These are phyloP conservation scores for Cettia cetti DNA, from an alignment of 2,113 vertebrate genomes.

Conservation along the genomic window DNA sequence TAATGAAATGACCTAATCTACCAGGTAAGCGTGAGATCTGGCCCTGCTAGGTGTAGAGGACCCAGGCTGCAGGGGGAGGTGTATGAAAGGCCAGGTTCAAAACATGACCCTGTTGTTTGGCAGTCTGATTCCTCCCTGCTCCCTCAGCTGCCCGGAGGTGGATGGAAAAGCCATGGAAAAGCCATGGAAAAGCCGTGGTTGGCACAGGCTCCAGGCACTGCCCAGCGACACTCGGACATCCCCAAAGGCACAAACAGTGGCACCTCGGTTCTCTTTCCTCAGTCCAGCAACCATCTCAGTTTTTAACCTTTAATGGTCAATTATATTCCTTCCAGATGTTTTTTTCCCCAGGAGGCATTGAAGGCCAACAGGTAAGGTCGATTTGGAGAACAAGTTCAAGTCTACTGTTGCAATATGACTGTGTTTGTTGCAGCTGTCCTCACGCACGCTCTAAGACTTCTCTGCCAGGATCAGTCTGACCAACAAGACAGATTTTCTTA, in stretches of 20 bases:
- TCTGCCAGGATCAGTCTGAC: constrained; percentile 29
- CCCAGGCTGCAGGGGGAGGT: background rate
- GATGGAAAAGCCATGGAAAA: background rate
- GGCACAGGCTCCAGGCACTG: constrained; percentile 14
- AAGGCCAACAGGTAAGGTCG: constrained; percentile 48
- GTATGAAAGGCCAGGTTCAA: background rate
- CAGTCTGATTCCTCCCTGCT: background rate
- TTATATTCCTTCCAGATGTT: constrained; percentile 62
- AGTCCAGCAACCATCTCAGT: background rate
- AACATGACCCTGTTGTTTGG: constrained; percentile 32
- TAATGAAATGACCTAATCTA: background rate
- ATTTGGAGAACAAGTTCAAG: constrained; percentile 16
- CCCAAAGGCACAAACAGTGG: background rate
- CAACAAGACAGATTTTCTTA: background rate
- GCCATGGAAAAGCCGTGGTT: background rate
- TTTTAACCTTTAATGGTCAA: constrained; percentile 45
- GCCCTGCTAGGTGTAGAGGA: background rate
- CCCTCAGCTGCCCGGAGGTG: constrained; percentile 9
- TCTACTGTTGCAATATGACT: background rate
- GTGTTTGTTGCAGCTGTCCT: constrained; percentile 23
- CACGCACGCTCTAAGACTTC: background rate
- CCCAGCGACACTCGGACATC: background rate
- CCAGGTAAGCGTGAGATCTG: background rate
- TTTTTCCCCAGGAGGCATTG: constrained; percentile 46
- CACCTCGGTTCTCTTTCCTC: constrained; percentile 31